Base-by-base conservation (phyloP, 2,797 vertebrate species). In the Enteromius thamalakanensis region DNA sequence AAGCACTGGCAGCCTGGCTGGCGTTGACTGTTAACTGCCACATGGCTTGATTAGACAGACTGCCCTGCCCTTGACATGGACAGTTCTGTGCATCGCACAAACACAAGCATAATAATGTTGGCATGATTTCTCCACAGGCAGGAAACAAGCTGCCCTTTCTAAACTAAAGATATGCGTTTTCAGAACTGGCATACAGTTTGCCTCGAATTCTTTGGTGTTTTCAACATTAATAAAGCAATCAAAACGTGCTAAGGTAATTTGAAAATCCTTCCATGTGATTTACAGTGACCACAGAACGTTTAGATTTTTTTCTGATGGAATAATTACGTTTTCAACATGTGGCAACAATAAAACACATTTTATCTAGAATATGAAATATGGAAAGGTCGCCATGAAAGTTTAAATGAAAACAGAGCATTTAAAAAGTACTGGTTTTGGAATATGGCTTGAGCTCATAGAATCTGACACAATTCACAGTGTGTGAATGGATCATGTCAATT, bases 31-130 rank as follows among this genome's bases (percentile, higher is more conserved):
- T 68, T 81, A 23, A 70, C 58, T 58, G 68, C 67, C 72, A 80
- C 68, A 71, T 74, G 23, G 34, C 32, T 81, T 42, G 29, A 45
- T 62, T 60, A 79, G 84, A 78, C 84, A 75, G 65, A 26, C 51
- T 40, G 53, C 37, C 81, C 81, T 69, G 81, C 40, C 78, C 84
- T 84, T 84, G 60, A 86, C 84, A 79, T 77, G 69, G 75, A 34
- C 12, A 65, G 42, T 70, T 32, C 70, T 67, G 23, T 55, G 81
- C 60, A 40, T 17, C 75, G 74, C 64, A 78, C 60, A 78, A 80
- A 65, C 80, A 81, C 29, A 55, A 51, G 68, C 1, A 1, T 58
- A 83, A 42, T 40, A 12, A 58, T 70, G 58, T 82, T 85, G 83
- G 79, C 81, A 86, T 29, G 65, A 65, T 71, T 26, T 69, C 23